Conservation (phyloP, 2,797 vertebrate species). For the Neoniphon sammara region DNA sequence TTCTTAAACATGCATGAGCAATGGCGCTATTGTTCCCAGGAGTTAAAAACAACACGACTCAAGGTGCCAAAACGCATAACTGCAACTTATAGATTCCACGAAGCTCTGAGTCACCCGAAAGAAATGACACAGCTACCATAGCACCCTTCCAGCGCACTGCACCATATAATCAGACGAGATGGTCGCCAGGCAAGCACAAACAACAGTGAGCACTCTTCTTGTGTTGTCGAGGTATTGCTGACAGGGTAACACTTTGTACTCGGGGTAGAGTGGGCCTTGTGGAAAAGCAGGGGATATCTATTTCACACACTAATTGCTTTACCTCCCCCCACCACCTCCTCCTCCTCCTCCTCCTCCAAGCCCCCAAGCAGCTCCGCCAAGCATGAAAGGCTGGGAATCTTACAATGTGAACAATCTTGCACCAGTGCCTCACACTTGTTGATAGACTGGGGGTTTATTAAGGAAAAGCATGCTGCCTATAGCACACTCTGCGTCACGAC, state of each 20-base stretch:
- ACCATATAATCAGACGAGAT: constrained; percentile 62
- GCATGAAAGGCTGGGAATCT: constrained; percentile 66
- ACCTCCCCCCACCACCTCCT: constrained; percentile 10
- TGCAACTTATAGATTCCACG: constrained; percentile 2
- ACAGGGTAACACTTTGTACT: constrained; percentile 72
- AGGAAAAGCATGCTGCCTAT: not conserved
- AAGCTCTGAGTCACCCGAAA: constrained; percentile 45
- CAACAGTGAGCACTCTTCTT: constrained; percentile 61
- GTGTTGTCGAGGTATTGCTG: constrained; percentile 54
- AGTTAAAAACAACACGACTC: not conserved
- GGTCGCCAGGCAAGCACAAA: constrained; percentile 62
- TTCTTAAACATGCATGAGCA: too few relatives aligned
- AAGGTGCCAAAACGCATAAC: not conserved
- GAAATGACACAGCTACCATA: constrained; percentile 31
- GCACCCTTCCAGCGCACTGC: constrained; percentile 14
- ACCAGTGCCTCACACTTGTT: constrained; percentile 41
- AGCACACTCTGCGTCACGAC: constrained; percentile 1
- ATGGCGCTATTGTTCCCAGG: too few relatives aligned
- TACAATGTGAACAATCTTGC: constrained; percentile 44
- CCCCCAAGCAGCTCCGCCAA: constrained; percentile 60
- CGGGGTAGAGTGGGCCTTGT: constrained; percentile 45
- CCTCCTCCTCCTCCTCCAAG: constrained; percentile 42
- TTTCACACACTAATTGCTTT: constrained; percentile 77
- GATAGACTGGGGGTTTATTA: constrained; percentile 36
- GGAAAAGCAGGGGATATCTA: constrained; percentile 66